Evolutionary conservation across 2,888 invertebrate genomes (phyloP).

Genomic region (Crioceris asparagi): DNA sequence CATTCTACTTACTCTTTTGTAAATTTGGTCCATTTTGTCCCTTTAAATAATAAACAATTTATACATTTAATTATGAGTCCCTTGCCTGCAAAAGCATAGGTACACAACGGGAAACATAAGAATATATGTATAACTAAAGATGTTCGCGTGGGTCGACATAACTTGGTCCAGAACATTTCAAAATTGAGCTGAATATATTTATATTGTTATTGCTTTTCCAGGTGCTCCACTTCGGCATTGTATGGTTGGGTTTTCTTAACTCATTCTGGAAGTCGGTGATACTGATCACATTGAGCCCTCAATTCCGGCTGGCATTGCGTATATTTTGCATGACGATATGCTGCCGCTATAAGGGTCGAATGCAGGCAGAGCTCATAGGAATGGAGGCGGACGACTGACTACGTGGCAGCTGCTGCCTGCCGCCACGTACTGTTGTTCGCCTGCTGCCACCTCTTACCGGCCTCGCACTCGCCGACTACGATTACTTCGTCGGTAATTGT

Average conservation of each 20-base stretch:
- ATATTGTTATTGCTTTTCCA: no score
- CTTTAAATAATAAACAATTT: no score
- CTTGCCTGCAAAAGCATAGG: no score
- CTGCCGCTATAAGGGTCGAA: conserved; percentile 73
- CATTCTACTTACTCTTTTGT: no score
- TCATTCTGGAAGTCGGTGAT: conserved; percentile 94
- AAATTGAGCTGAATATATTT: no score
- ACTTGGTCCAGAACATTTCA: no score
- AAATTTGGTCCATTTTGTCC: no score
- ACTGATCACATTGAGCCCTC: conserved; percentile 79
- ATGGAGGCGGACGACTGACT: conserved; percentile 77
- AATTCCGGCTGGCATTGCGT: conserved; percentile 81
- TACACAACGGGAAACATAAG: no score
- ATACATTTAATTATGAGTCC: no score
- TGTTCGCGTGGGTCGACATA: no score
- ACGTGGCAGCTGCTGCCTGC: conserved; percentile 15
- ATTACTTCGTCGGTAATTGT: conserved; percentile 30
- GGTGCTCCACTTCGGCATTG: conserved; percentile 81
- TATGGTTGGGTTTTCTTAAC: conserved; percentile 92
- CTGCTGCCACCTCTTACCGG: conserved; percentile 29
- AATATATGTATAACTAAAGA: no score
- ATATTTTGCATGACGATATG: conserved; percentile 82
- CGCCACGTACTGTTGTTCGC: conserved; percentile 8
- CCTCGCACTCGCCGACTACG: conserved; percentile 34
- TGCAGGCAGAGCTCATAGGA: conserved; percentile 76